These are phyloP conservation scores for Tetranychus piercei DNA, from an alignment of 2,888 invertebrate species.

Conservation along the genomic window DNA sequence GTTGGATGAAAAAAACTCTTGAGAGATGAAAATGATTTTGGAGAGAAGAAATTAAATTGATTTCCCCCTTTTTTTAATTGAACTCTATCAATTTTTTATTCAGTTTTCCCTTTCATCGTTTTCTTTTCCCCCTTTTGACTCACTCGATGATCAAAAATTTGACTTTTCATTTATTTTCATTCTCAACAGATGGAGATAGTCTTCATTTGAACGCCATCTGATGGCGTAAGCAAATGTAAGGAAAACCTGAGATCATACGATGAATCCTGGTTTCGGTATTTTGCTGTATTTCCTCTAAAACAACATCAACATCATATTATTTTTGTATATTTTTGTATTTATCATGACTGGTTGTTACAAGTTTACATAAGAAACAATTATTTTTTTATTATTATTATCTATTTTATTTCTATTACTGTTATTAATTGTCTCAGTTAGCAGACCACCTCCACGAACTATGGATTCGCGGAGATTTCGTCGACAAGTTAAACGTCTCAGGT, in stretches of 20 bases:
- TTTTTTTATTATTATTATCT: neutral
- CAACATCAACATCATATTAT: no score
- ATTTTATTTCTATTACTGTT: conserved; percentile 4
- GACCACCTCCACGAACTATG: conserved; percentile 52
- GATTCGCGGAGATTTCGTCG: conserved; percentile 49
- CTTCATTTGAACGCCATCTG: conserved; percentile 31
- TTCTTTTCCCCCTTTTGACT: conserved; percentile 27
- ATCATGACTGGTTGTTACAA: no score
- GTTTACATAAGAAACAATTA: conserved; percentile 29
- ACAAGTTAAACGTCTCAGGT: conserved; percentile 62
- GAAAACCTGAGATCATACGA: no score
- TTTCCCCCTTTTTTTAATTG: neutral
- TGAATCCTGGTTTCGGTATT: no score
- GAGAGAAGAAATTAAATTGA: neutral
- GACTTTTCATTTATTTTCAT: conserved; percentile 31
- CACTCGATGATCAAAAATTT: neutral
- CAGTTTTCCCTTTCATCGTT: neutral
- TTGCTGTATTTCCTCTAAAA: no score
- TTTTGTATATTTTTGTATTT: no score
- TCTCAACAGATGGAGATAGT: conserved; percentile 34
- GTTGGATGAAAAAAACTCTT: no score
- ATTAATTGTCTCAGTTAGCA: conserved; percentile 41
- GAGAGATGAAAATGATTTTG: neutral
- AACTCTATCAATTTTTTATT: neutral
- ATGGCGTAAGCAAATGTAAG: no score